Conservation (phyloP, 2,113 vertebrate species). For the Ptilonorhynchus violaceus region DNA sequence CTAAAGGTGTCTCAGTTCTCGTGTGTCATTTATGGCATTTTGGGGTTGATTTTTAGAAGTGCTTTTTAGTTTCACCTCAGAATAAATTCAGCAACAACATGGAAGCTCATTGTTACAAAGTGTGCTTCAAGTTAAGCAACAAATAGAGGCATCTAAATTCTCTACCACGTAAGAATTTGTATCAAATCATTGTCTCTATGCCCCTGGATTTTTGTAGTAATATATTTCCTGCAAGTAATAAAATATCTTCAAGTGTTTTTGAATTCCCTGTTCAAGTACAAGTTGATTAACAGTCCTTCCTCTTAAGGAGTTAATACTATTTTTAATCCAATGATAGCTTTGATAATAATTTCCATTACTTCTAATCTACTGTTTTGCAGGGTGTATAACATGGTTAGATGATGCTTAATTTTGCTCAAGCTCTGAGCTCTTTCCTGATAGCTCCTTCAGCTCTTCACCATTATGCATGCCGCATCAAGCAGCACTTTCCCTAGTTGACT, state of each 20-base stretch:
- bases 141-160: not conserved
- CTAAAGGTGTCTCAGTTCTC: not conserved
- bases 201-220: not conserved
- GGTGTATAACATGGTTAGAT: not conserved
- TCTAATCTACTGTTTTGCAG: constrained; percentile 1
- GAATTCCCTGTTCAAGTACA: not conserved
- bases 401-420: not conserved
- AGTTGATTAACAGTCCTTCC: not conserved
- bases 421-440: not conserved
- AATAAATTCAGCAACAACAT: not conserved
- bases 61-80: not conserved
- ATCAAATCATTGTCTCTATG: not conserved
- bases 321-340: constrained; percentile 12
- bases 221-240: not conserved
- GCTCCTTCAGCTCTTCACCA: not conserved
- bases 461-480: not conserved
- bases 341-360: not conserved
- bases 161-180: not conserved
- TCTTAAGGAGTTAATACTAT: not conserved
- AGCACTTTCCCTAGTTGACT: not conserved
- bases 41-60: not conserved
- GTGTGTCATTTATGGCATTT: not conserved
- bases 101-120: not conserved
- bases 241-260: not conserved
- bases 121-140: not conserved